Conservation (phyloP, 2,888 invertebrate genomes). For the Periphyllus acericola region DNA sequence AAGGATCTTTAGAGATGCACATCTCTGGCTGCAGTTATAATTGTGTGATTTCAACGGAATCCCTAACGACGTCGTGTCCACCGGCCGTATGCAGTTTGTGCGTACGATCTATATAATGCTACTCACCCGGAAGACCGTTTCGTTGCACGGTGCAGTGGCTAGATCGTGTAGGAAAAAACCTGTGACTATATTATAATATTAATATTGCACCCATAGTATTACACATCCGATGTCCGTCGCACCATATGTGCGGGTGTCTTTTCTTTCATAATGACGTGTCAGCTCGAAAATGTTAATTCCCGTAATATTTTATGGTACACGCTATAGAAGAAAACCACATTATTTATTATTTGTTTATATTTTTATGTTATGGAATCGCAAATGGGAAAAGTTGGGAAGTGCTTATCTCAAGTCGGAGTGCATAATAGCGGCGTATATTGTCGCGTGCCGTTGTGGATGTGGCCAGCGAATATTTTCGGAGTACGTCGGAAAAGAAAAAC, state of each 20-base stretch:
- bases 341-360: too few species aligned
- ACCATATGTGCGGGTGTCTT: too few species aligned
- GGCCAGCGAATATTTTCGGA: not conserved
- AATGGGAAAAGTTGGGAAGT: not conserved
- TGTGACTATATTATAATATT: too few species aligned
- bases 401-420: not conserved
- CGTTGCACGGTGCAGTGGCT: too few species aligned
- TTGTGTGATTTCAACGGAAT: not conserved
- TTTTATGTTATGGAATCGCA: not conserved
- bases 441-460: not conserved
- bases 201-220: too few species aligned
- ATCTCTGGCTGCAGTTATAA: not conserved
- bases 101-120: too few species aligned
- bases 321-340: not conserved
- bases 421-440: not conserved
- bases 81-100: not conserved
- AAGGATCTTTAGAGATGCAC: slow-evolving; percentile 4
- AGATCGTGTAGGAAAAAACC: too few species aligned
- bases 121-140: too few species aligned
- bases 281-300: too few species aligned
- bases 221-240: too few species aligned
- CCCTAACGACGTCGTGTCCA: too few species aligned
- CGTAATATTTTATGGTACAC: not conserved
- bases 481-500: not conserved
- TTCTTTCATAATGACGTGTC: too few species aligned